phyloP scores from a whole-genome alignment of 2,888 invertebrate species.

The Drosophila fungiperda region DNA sequence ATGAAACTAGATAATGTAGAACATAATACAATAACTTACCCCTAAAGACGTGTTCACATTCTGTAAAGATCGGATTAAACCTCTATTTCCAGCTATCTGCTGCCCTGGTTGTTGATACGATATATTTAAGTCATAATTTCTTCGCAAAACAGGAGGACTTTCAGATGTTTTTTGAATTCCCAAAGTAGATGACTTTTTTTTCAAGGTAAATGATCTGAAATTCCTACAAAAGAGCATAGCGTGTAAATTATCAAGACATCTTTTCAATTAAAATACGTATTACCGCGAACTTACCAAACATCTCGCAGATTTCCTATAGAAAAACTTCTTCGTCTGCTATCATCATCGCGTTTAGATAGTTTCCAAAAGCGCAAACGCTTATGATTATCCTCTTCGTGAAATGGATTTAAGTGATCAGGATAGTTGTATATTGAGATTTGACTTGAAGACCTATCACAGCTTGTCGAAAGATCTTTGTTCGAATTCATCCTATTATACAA shows the following conservation, averaged over 20 bases:
- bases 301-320: conserved; percentile 87
- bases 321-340: conserved; percentile 87
- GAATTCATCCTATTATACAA: conserved; percentile 47
- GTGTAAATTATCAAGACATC: background rate
- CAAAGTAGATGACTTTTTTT: conserved; percentile 84
- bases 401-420: conserved; percentile 92
- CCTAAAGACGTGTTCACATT: conserved; percentile 69
- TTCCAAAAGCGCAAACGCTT: conserved; percentile 88
- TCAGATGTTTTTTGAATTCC: conserved; percentile 85
- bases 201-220: conserved; percentile 83
- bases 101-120: conserved; percentile 27
- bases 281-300: conserved; percentile 86
- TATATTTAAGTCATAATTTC: conserved; percentile 41
- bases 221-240: conserved; percentile 65
- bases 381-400: conserved; percentile 89
- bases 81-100: conserved; percentile 4
- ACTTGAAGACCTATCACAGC: conserved; percentile 81
- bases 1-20: background rate
- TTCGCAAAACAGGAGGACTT: conserved; percentile 83
- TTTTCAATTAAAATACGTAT: background rate
- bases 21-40: conserved; percentile 54
- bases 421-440: conserved; percentile 88
- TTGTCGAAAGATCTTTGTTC: conserved; percentile 64
- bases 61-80: conserved; percentile 82
- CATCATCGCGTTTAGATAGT: conserved; percentile 78